A percentile compares a stretch with the other conserved stretches of the same genome.
Evolutionary conservation across 1,140 invertebrate genomes (phyloP).

Genomic region (Caenorhabditis remanei): DNA sequence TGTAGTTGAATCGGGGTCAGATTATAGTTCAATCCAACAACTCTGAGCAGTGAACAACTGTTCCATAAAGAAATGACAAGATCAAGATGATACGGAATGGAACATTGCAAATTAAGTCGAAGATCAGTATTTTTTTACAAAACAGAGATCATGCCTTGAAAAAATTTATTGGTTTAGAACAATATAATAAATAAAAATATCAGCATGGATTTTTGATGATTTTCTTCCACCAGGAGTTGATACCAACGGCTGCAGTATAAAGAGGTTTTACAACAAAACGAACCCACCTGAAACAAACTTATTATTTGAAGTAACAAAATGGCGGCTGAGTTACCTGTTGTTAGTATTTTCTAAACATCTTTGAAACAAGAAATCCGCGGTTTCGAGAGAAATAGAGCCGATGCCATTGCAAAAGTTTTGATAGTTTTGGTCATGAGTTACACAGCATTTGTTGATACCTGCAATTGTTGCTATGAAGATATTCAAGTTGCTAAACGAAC

Average conservation of each 20-base stretch:
- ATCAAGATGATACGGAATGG: too few species aligned
- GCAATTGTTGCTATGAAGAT: neutral
- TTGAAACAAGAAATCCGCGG: neutral
- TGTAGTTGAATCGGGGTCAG: too few species aligned
- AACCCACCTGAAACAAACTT: neutral
- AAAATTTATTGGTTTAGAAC: too few species aligned
- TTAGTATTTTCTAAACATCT: slow-evolving; percentile 16
- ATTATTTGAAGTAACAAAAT: neutral
- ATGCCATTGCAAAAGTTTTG: neutral
- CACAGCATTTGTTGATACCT: slow-evolving; percentile 8
- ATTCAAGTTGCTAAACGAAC: too few species aligned
- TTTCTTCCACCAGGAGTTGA: slow-evolving; percentile 23
- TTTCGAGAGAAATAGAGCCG: neutral
- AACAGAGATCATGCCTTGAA: too few species aligned
- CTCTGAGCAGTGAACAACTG: too few species aligned
- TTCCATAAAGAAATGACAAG: too few species aligned
- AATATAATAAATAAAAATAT: neutral
- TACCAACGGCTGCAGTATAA: neutral
- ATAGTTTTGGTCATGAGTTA: neutral
- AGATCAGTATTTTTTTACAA: too few species aligned
- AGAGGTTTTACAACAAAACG: slow-evolving; percentile 12
- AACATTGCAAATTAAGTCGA: too few species aligned
- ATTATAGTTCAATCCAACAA: too few species aligned
- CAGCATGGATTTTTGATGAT: neutral
- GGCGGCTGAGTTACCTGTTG: neutral